phyloP scores from a whole-genome alignment of 2,888 invertebrate species.

The Poecilobothrus nobilitatus region DNA sequence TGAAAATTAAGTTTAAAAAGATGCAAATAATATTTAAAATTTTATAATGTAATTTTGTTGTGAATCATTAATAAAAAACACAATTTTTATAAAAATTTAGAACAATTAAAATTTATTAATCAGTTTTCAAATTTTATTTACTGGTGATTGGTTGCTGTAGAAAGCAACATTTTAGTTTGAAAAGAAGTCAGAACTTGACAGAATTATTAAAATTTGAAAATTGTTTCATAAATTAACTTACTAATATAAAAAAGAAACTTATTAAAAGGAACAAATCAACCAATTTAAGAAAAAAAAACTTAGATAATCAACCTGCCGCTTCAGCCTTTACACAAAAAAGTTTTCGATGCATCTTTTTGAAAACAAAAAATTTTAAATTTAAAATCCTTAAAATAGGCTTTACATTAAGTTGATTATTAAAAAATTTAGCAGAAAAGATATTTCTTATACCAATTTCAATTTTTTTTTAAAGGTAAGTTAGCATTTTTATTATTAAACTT shows the following conservation, averaged over 20 bases:
- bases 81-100: not conserved
- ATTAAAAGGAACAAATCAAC: not conserved
- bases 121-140: not conserved
- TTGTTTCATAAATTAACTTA: not conserved
- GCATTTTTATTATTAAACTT: not conserved
- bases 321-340: not conserved
- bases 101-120: not conserved
- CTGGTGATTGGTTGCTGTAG: no score
- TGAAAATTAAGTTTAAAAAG: not conserved
- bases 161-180: not conserved
- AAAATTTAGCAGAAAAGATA: not conserved
- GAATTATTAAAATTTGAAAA: not conserved
- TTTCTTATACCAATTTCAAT: not conserved
- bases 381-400: not conserved
- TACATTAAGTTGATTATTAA: no score
- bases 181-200: not conserved
- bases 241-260: not conserved
- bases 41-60: not conserved
- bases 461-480: not conserved
- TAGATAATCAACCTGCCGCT: not conserved
- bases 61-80: not conserved
- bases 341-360: not conserved
- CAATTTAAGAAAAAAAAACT: not conserved
- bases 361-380: not conserved
- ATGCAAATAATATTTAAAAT: not conserved